A percentile compares a stretch with the other conserved stretches of the same genome.
Conservation (phyloP, 1,140 invertebrate species). For the silkworm (Bombyx mori) region ASM3026992v2 NC_085111.1:10657001-10657500, state of each 20-base stretch:
- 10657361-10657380: conserved; percentile 67
- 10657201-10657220: conserved; percentile 70
- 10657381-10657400: conserved; percentile 54
- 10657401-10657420: conserved; percentile 61
- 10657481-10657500: conserved; percentile 72
- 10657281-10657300: conserved; percentile 59
- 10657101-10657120: no score
- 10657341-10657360: conserved; percentile 41
- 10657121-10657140: no score
- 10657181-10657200: conserved; percentile 6
- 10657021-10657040: no score
- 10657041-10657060: no score
- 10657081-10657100: no score
- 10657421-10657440: conserved; percentile 58
- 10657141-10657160: no score
- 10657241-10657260: conserved; percentile 79
- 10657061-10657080: no score
- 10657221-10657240: conserved; percentile 80
- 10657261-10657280: conserved; percentile 69
- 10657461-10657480: conserved; percentile 53
- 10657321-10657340: conserved; percentile 23
- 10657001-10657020: no score
- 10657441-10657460: conserved; percentile 40
- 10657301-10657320: conserved; percentile 46
- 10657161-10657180: no score